Percentiles rank a stretch among this genome's conserved stretches.
These are phyloP conservation scores for Halocynthia aurantium DNA, from an alignment of 23 tunicate genomes.

Conservation along the genomic window DNA sequence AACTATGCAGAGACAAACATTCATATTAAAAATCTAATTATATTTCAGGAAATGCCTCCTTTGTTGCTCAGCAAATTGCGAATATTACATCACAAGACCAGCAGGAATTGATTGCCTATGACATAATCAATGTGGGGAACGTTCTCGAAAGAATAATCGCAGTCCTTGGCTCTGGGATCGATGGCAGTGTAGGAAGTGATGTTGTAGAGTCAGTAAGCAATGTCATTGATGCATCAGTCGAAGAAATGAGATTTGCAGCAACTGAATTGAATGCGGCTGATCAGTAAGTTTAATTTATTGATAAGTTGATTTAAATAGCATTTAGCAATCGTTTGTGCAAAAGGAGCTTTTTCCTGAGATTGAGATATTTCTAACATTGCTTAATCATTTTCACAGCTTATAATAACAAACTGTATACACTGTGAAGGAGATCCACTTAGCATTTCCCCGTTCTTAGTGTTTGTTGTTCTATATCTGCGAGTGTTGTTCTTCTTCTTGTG, in stretches of 20 bases:
- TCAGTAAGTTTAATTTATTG: neutral
- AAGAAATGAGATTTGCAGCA: slow-evolving; percentile 22
- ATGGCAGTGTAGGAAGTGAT: neutral
- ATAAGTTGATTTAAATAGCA: too few species aligned
- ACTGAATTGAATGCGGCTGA: neutral
- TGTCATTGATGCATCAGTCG: slow-evolving; percentile 13
- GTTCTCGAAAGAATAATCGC: slow-evolving; percentile 6
- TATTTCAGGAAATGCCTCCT: slow-evolving; percentile 30
- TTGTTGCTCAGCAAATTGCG: slow-evolving; percentile 8
- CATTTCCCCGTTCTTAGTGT: too few species aligned
- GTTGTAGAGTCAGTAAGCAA: slow-evolving; percentile 16
- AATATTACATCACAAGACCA: slow-evolving; percentile 10
- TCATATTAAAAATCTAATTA: neutral
- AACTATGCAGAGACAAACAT: too few species aligned
- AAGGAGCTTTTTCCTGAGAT: too few species aligned
- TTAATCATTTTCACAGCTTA: too few species aligned
- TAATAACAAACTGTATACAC: too few species aligned
- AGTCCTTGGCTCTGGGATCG: slow-evolving; percentile 6
- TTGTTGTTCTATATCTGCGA: too few species aligned
- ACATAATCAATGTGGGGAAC: slow-evolving; percentile 12
- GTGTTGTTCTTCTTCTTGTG: too few species aligned
- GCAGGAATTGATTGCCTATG: slow-evolving; percentile 22
- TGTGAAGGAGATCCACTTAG: too few species aligned
- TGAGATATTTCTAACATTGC: too few species aligned
- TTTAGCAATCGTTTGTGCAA: too few species aligned